Percentiles rank a stretch among this genome's conserved stretches.
These are phyloP conservation scores for Hermodice carunculata DNA, from an alignment of 2,888 invertebrate genomes.

Conservation along the genomic window DNA sequence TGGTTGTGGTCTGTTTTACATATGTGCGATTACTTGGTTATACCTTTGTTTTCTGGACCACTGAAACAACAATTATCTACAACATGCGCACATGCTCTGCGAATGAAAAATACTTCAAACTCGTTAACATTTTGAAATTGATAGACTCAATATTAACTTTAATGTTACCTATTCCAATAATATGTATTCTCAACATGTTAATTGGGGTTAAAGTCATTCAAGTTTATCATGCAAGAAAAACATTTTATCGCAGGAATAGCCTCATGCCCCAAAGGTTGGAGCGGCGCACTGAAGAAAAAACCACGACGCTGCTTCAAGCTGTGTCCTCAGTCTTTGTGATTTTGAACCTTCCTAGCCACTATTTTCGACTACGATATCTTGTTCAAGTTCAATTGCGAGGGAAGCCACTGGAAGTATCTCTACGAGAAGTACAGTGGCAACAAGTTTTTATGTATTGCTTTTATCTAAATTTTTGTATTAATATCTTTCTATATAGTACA, in stretches of 20 bases:
- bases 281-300: no score
- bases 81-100: neutral
- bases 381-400: no score
- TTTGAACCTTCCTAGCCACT: no score
- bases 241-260: no score
- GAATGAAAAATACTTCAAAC: neutral
- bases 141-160: neutral
- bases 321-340: no score
- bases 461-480: constrained; percentile 5
- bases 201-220: neutral
- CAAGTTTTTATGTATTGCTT: neutral
- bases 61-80: neutral
- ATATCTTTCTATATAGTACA: constrained; percentile 5
- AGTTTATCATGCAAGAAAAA: neutral
- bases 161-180: neutral
- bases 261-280: no score
- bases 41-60: constrained; percentile 1
- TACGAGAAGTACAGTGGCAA: neutral
- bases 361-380: no score
- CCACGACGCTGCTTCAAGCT: no score
- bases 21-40: neutral
- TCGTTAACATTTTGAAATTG: neutral
- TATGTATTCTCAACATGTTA: neutral
- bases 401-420: no score
- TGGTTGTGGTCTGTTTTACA: neutral